Evolutionary conservation across 2,113 vertebrate species (phyloP).

Genomic region (Romanogobio albipinnatus): DNA sequence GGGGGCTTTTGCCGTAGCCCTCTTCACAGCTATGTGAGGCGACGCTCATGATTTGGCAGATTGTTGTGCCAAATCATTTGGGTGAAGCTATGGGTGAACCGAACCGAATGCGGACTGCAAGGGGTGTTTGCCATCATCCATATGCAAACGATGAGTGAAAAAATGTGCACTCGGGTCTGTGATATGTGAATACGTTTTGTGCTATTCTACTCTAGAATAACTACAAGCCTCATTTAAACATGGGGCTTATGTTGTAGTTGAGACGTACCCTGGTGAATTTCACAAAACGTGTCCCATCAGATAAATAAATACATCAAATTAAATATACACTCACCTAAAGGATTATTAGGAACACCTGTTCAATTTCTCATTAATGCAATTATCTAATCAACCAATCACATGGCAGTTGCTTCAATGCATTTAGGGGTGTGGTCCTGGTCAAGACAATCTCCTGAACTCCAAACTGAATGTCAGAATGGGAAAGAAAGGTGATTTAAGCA

Average conservation of each 20-base stretch:
- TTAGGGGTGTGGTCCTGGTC: too few relatives aligned
- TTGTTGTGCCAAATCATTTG: conserved; percentile 44
- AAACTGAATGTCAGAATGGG: too few relatives aligned
- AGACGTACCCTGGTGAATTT: not conserved
- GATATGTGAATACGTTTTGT: not conserved
- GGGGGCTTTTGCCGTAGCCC: not conserved
- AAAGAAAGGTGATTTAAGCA: too few relatives aligned
- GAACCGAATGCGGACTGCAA: conserved; percentile 26
- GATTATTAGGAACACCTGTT: too few relatives aligned
- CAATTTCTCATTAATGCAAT: too few relatives aligned
- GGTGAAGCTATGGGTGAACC: conserved; percentile 22
- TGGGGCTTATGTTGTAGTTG: not conserved
- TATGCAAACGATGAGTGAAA: conserved; percentile 35
- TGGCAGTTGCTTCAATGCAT: too few relatives aligned
- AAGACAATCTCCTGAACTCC: too few relatives aligned
- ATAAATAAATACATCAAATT: not conserved
- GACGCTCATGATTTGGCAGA: conserved; percentile 38
- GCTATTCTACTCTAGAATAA: not conserved
- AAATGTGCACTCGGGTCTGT: not conserved
- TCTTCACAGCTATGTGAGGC: conserved; percentile 40
- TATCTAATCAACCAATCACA: too few relatives aligned
- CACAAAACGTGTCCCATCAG: not conserved
- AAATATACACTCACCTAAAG: too few relatives aligned
- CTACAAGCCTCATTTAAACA: conserved; percentile 3
- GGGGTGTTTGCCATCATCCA: conserved; percentile 20